These are phyloP conservation scores for Boleophthalmus pectinirostris DNA, from an alignment of 2,113 vertebrate species.

Conservation along the genomic window DNA sequence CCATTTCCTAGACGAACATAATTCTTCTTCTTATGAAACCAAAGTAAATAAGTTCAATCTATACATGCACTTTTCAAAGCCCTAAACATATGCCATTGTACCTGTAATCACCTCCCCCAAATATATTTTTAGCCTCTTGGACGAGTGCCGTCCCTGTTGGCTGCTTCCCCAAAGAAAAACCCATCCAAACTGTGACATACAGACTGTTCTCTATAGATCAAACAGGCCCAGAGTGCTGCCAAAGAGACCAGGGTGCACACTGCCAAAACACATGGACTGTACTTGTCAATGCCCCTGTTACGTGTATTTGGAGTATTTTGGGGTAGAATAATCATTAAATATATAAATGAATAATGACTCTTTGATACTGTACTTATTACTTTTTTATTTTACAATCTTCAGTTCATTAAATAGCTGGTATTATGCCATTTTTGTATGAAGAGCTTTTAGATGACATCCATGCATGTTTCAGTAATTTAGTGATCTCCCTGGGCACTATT, in stretches of 20 bases:
- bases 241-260: slow-evolving; percentile 45
- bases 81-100: slow-evolving; percentile 47
- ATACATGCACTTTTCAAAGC: slow-evolving; percentile 49
- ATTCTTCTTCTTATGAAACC: slow-evolving; percentile 14
- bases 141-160: slow-evolving; percentile 57
- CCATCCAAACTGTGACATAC: slow-evolving; percentile 63
- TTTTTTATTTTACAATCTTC: no score
- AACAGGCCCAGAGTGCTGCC: slow-evolving; percentile 59
- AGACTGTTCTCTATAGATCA: slow-evolving; percentile 69
- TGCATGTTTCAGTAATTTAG: no score
- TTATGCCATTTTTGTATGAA: no score
- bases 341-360: no score
- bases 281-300: slow-evolving; percentile 45
- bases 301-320: slow-evolving; percentile 8
- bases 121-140: slow-evolving; percentile 73
- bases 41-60: slow-evolving; percentile 7
- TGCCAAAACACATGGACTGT: slow-evolving; percentile 49
- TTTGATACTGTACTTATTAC: no score
- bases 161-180: slow-evolving; percentile 69
- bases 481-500: no score
- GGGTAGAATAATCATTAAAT: not conserved
- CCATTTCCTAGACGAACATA: slow-evolving; percentile 3
- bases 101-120: slow-evolving; percentile 62
- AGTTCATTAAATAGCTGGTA: no score
- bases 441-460: no score